These are phyloP conservation scores for Stenolophus ochropezus DNA, from an alignment of 2,888 invertebrate genomes.

Conservation along the genomic window DNA sequence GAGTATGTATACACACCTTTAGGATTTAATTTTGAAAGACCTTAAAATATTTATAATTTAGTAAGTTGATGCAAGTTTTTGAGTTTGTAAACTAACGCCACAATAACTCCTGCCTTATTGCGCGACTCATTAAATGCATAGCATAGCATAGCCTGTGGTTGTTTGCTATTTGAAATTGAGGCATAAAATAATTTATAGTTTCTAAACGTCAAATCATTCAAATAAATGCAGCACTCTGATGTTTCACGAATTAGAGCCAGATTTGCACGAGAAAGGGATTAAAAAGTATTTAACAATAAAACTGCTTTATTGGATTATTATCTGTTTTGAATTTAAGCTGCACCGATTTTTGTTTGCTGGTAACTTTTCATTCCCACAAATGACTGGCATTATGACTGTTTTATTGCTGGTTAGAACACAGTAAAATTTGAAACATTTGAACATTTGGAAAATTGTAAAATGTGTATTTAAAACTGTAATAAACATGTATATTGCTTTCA, in stretches of 20 bases:
- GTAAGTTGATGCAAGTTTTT: too few relatives aligned
- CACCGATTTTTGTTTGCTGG: background rate
- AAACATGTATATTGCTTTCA: too few relatives aligned
- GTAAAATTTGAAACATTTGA: background rate
- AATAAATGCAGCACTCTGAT: background rate
- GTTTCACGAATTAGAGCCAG: background rate
- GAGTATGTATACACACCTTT: too few relatives aligned
- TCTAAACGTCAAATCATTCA: constrained; percentile 4
- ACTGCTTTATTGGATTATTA: background rate
- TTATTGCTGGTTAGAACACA: background rate
- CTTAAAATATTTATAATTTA: too few relatives aligned
- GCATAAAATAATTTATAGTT: constrained; percentile 12
- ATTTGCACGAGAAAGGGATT: background rate
- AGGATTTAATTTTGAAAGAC: too few relatives aligned
- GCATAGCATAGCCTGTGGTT: background rate
- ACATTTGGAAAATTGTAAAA: background rate
- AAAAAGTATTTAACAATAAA: background rate
- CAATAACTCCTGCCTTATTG: background rate
- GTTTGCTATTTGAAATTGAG: background rate
- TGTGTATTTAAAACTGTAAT: too few relatives aligned
- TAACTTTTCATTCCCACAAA: too few relatives aligned
- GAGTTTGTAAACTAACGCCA: background rate
- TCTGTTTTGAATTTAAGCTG: background rate
- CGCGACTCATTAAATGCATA: background rate
- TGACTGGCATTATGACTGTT: background rate